Conservation (phyloP, 2,888 invertebrate species). For the Eremobia ochroleuca region DNA sequence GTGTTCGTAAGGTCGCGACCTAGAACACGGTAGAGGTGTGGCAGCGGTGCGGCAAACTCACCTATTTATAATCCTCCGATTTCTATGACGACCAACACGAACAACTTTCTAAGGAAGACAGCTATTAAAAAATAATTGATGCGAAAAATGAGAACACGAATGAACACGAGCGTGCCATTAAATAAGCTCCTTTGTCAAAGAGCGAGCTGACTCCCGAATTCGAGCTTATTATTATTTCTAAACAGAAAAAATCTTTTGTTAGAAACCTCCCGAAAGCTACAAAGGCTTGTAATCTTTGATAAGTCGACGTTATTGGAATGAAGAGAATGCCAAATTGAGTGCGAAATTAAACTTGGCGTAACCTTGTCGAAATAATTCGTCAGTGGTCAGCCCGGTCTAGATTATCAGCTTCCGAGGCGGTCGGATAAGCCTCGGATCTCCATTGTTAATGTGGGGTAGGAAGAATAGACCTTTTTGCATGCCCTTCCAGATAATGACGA, state of each 20-base stretch:
- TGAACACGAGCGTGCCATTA: constrained; percentile 57
- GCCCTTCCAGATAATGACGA: constrained; percentile 51
- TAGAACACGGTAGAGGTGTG: constrained; percentile 66
- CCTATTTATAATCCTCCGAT: constrained; percentile 56
- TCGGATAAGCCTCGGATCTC: constrained; percentile 66
- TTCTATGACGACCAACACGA: constrained; percentile 47
- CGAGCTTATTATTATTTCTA: constrained; percentile 59
- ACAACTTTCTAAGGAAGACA: constrained; percentile 51
- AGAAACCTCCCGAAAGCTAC: constrained; percentile 34
- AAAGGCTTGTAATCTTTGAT: constrained; percentile 60
- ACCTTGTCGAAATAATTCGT: constrained; percentile 68
- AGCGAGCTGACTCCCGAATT: constrained; percentile 58
- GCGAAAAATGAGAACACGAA: constrained; percentile 52
- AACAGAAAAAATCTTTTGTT: constrained; percentile 56
- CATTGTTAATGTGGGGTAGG: constrained; percentile 67
- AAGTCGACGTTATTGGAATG: constrained; percentile 61
- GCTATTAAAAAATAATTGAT: constrained; percentile 61
- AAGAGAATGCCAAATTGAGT: constrained; percentile 66
- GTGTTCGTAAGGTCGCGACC: constrained; percentile 66
- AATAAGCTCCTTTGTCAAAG: constrained; percentile 62
- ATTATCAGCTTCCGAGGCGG: constrained; percentile 56
- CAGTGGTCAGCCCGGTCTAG: constrained; percentile 62
- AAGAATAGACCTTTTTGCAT: constrained; percentile 57
- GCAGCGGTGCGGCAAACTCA: constrained; percentile 63
- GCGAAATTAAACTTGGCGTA: constrained; percentile 68